Conservation (phyloP, 2,113 vertebrate species). For the Donacobius atricapilla region DNA sequence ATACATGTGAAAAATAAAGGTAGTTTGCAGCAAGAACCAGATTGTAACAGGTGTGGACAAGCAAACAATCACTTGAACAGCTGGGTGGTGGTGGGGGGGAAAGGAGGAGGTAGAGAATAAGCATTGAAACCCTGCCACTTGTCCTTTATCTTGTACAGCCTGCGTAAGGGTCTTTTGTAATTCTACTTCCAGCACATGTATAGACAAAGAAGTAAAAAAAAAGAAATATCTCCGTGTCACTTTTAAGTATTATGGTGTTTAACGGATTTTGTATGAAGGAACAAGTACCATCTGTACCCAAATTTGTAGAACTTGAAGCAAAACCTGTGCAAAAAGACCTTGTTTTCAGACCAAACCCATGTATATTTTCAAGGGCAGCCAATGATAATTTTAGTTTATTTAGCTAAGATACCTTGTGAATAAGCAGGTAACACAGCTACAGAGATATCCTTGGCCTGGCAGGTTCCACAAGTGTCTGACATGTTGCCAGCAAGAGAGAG, state of each 20-base stretch:
- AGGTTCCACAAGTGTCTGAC: background rate
- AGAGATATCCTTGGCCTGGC: background rate
- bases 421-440: background rate
- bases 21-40: background rate
- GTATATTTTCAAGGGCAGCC: background rate
- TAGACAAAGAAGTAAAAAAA: background rate
- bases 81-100: background rate
- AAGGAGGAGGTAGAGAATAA: background rate
- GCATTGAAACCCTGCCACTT: background rate
- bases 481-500: fast-evolving
- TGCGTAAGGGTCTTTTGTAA: background rate
- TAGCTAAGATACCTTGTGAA: background rate
- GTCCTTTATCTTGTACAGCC: background rate
- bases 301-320: background rate
- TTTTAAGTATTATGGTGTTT: background rate
- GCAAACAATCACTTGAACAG: background rate
- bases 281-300: background rate
- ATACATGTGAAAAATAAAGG: background rate
- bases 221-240: background rate
- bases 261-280: background rate
- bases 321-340: background rate
- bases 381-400: background rate
- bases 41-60: background rate
- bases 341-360: background rate
- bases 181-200: fast-evolving